phyloP scores from a whole-genome alignment of 2,888 invertebrate genomes.

The Pyrrhosoma nymphula region DNA sequence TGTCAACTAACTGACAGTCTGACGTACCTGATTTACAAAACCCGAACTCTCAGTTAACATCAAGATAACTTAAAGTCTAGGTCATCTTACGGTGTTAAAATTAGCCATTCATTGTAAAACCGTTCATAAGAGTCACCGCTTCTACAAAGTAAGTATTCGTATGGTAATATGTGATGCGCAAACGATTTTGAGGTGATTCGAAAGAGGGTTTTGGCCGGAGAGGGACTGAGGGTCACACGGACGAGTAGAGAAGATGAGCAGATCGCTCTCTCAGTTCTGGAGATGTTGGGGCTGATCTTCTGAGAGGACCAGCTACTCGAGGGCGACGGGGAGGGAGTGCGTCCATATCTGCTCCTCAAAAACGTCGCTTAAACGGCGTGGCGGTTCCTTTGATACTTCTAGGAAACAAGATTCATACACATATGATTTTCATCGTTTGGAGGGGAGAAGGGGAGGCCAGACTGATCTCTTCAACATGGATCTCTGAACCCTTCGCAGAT shows the following conservation, averaged over 20 bases:
- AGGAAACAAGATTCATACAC: not conserved
- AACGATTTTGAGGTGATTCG: too few species aligned
- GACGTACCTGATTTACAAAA: too few species aligned
- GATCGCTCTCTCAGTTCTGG: not conserved
- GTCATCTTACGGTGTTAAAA: too few species aligned
- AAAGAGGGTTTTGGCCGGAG: not conserved
- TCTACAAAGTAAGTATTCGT: too few species aligned
- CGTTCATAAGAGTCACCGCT: too few species aligned
- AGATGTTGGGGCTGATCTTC: not conserved
- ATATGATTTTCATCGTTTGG: not conserved
- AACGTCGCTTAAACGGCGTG: not conserved
- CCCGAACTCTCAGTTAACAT: too few species aligned
- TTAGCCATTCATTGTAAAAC: too few species aligned
- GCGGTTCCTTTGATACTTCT: constrained; percentile 51
- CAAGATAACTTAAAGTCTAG: too few species aligned
- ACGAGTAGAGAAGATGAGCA: not conserved
- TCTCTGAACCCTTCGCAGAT: not conserved
- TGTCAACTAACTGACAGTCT: too few species aligned
- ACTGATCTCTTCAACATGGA: not conserved
- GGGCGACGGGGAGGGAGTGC: not conserved
- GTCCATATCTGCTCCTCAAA: not conserved
- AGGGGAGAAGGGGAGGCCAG: not conserved
- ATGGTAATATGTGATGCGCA: too few species aligned
- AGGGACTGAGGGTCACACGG: not conserved
- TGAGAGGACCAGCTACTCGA: not conserved